Conservation (phyloP, 1,140 invertebrate species). For the Bombus superbus region DNA sequence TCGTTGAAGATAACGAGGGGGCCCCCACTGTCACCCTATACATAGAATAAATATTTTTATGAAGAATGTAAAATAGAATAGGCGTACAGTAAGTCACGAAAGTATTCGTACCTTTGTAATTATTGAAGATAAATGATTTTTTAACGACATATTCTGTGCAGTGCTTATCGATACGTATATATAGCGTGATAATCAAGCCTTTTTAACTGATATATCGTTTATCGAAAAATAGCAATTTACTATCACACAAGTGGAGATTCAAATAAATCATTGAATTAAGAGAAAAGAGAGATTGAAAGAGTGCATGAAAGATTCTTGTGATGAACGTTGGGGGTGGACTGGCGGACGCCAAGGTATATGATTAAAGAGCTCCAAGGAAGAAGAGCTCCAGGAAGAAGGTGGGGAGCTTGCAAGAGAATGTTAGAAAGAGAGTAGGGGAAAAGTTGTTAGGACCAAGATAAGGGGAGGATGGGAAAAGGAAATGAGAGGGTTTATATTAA, state of each 20-base stretch:
- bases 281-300: not conserved
- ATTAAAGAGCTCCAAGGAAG: not conserved
- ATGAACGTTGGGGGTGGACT: not conserved
- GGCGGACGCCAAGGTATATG: not conserved
- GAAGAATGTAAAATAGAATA: too few species aligned
- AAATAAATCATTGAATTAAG: not conserved
- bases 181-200: too few species aligned
- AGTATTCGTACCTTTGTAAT: not conserved
- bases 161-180: too few species aligned
- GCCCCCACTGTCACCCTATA: slow-evolving; percentile 84
- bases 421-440: not conserved
- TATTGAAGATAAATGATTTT: not conserved
- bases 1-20: slow-evolving; percentile 75
- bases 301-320: not conserved
- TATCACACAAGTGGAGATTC: too few species aligned
- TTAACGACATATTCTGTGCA: too few species aligned
- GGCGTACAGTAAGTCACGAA: not conserved
- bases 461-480: not conserved
- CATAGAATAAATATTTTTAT: slow-evolving; percentile 10
- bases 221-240: too few species aligned
- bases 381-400: too few species aligned
- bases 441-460: too few species aligned
- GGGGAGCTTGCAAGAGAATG: not conserved
- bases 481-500: not conserved
- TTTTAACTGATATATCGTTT: too few species aligned